Conservation (phyloP, 1,140 invertebrate species). For the Dermatophagoides farinae region DNA sequence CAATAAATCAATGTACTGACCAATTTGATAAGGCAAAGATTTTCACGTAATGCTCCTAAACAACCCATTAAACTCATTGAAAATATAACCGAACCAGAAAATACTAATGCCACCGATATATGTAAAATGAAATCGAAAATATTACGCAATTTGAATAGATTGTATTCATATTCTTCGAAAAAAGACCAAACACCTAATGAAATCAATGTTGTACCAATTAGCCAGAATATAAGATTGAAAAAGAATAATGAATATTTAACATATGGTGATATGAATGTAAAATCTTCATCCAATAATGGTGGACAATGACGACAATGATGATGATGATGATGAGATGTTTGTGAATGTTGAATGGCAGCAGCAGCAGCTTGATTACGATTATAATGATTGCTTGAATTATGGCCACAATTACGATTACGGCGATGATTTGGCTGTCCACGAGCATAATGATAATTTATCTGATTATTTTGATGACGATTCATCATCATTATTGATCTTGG, state of each 20-base stretch:
- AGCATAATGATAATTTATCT: too few species aligned
- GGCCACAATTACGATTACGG: too few species aligned
- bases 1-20: conserved; percentile 37
- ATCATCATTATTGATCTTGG: too few species aligned
- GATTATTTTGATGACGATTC: too few species aligned
- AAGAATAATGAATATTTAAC: conserved; percentile 83
- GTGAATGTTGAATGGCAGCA: neutral
- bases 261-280: conserved; percentile 62
- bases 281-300: conserved; percentile 23
- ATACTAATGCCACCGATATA: conserved; percentile 65
- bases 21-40: conserved; percentile 73
- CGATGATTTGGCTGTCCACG: too few species aligned
- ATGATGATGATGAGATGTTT: neutral
- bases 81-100: conserved; percentile 64
- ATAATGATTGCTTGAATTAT: too few species aligned
- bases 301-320: neutral
- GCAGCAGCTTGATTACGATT: too few species aligned
- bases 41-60: conserved; percentile 71
- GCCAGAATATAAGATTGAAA: conserved; percentile 80
- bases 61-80: conserved; percentile 73
- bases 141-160: conserved; percentile 46
- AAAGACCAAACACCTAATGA: conserved; percentile 73
- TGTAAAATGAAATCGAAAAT: conserved; percentile 75
- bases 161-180: conserved; percentile 60
- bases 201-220: conserved; percentile 63